Percentiles rank a stretch among this genome's conserved stretches.
These are phyloP conservation scores for Saguinus midas DNA, from an alignment of 2,113 vertebrate genomes.

Conservation along the genomic window DNA sequence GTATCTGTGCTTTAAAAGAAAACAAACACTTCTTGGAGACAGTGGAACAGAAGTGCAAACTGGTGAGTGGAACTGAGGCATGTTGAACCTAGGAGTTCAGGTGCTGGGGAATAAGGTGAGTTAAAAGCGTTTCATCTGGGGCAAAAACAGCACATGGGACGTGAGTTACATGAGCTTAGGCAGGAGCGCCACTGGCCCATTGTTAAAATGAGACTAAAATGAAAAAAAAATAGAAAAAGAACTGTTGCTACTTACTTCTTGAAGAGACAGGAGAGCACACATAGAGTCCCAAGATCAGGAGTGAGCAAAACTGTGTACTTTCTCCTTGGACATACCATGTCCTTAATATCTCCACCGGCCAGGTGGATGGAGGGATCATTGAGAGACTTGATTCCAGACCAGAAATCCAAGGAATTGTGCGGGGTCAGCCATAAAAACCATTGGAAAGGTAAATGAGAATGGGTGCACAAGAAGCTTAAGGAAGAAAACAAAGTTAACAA, in stretches of 20 bases:
- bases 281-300: background rate
- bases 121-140: background rate
- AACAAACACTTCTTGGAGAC: background rate
- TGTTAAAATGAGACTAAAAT: background rate
- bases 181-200: accelerated
- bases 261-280: background rate
- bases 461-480: accelerated
- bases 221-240: background rate
- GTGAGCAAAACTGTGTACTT: background rate
- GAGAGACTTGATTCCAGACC: background rate
- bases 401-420: background rate
- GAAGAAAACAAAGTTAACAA: background rate
- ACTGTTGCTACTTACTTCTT: background rate
- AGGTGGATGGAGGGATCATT: background rate
- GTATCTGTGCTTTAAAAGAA: background rate
- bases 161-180: background rate
- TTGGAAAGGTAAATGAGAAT: background rate
- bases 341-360: background rate
- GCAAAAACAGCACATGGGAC: background rate
- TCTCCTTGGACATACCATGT: background rate
- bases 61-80: background rate
- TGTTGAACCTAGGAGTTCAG: background rate
- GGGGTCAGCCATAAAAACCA: background rate
- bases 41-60: background rate
- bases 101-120: background rate